phyloP scores from a whole-genome alignment of 2,888 invertebrate species.

The Ischnus inquisitorius region DNA sequence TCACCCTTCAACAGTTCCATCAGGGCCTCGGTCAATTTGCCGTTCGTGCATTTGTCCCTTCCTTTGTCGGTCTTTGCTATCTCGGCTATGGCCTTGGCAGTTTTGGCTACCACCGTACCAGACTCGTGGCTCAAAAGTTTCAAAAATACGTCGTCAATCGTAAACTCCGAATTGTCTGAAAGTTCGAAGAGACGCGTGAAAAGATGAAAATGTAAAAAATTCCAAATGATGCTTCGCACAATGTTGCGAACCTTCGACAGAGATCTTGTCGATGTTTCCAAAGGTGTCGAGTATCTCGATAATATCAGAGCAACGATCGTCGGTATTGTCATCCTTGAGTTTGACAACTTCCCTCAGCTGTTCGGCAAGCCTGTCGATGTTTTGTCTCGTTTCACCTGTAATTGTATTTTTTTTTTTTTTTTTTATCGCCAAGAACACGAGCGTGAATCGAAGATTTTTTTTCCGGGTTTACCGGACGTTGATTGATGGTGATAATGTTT shows the following conservation, averaged over 20 bases:
- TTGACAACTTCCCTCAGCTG: slow-evolving; percentile 73
- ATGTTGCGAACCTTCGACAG: slow-evolving; percentile 71
- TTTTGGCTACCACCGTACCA: slow-evolving; percentile 82
- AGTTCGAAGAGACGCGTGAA: not conserved
- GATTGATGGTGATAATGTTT: not conserved
- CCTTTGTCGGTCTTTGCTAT: slow-evolving; percentile 92
- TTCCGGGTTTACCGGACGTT: not conserved
- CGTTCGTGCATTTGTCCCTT: slow-evolving; percentile 90
- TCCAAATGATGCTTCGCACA: not conserved
- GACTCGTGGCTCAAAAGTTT: slow-evolving; percentile 76
- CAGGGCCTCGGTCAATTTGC: slow-evolving; percentile 88
- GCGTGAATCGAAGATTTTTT: not conserved
- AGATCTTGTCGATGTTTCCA: slow-evolving; percentile 74
- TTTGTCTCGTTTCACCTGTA: slow-evolving; percentile 72
- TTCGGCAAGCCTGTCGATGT: slow-evolving; percentile 75
- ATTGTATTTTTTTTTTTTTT: not conserved
- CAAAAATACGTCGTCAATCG: slow-evolving; percentile 78
- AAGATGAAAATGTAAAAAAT: not conserved
- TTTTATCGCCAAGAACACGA: not conserved
- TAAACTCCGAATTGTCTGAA: slow-evolving; percentile 76
- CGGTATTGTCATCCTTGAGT: slow-evolving; percentile 66
- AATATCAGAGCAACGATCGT: slow-evolving; percentile 68
- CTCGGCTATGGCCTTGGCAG: slow-evolving; percentile 92
- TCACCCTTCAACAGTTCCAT: slow-evolving; percentile 86
- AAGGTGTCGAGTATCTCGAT: slow-evolving; percentile 75